Percentiles rank a stretch among this genome's conserved stretches.
Evolutionary conservation across 1,140 invertebrate species (phyloP).

Genomic region (Cydia amplana): DNA sequence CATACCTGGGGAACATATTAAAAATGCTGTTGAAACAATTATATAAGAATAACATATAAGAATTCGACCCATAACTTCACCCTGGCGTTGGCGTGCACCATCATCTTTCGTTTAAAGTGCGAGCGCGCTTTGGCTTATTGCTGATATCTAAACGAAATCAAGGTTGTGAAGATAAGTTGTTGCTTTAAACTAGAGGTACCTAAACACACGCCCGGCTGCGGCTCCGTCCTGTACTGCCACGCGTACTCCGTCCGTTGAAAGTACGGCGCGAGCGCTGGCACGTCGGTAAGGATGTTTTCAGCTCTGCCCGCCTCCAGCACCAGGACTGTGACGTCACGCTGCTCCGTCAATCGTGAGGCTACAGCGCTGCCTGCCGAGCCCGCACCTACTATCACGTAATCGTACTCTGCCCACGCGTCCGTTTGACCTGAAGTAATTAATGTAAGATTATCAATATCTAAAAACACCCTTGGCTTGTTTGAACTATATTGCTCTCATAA

Average conservation of each 20-base stretch:
- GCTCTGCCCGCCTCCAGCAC: constrained; percentile 84
- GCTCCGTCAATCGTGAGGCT: constrained; percentile 82
- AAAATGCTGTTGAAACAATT: not conserved
- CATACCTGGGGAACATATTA: constrained; percentile 55
- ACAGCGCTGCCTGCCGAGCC: constrained; percentile 82
- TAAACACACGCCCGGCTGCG: constrained; percentile 81
- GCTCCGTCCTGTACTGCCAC: constrained; percentile 86
- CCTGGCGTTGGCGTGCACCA: too few relatives aligned
- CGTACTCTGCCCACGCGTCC: constrained; percentile 80
- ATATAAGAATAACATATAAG: too few relatives aligned
- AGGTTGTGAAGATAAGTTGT: too few relatives aligned
- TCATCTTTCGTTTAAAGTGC: too few relatives aligned
- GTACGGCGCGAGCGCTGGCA: constrained; percentile 82
- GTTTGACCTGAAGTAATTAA: constrained; percentile 45
- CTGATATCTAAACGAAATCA: too few relatives aligned
- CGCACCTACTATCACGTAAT: constrained; percentile 92
- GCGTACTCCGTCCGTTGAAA: constrained; percentile 83
- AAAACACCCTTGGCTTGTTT: too few relatives aligned
- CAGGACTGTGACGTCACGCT: constrained; percentile 81
- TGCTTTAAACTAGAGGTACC: not conserved
- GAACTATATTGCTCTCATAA: too few relatives aligned
- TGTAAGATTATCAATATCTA: not conserved
- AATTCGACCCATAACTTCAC: not conserved
- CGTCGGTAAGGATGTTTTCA: constrained; percentile 83
- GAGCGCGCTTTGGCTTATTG: too few relatives aligned